phyloP scores from a whole-genome alignment of 1,140 invertebrate species.

The Lordiphosa clarofinis region DNA sequence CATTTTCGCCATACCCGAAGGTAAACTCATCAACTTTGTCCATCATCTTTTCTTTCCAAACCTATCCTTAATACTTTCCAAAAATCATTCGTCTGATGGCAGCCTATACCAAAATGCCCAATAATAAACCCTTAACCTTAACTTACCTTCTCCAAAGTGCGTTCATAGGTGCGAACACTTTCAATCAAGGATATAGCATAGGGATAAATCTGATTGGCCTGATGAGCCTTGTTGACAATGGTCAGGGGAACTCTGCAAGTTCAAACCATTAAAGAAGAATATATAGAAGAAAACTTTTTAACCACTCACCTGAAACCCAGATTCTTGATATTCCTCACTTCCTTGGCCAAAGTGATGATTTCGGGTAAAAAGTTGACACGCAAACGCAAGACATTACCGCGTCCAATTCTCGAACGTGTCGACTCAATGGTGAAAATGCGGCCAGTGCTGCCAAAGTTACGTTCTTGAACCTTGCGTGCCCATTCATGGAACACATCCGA shows the following conservation, averaged over 20 bases:
- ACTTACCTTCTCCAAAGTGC: conserved; percentile 96
- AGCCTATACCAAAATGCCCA: background rate
- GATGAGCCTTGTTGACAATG: conserved; percentile 99
- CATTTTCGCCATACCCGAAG: too few species aligned
- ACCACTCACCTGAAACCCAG: conserved; percentile 89
- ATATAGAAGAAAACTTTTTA: background rate
- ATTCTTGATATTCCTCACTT: conserved; percentile 98
- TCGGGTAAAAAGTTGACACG: conserved; percentile 99
- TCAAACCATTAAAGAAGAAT: background rate
- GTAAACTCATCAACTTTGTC: too few species aligned
- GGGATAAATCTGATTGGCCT: conserved; percentile 98
- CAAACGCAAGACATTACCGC: conserved; percentile 93
- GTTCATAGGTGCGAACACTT: conserved; percentile 97
- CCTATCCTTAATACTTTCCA: too few species aligned
- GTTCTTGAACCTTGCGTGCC: conserved; percentile 96
- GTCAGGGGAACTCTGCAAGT: conserved; percentile 91
- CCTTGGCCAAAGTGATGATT: conserved; percentile 98
- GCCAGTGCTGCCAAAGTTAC: conserved; percentile 95
- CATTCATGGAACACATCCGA: conserved; percentile 99
- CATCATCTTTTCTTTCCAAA: too few species aligned
- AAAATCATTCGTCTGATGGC: conserved; percentile 8
- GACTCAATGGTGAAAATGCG: conserved; percentile 97
- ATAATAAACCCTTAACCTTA: conserved; percentile 1
- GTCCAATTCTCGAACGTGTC: conserved; percentile 88
- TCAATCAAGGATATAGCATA: conserved; percentile 99